A percentile compares a stretch with the other conserved stretches of the same genome.
Conservation (phyloP, 2,888 invertebrate genomes). For the Villa cingulata region DNA sequence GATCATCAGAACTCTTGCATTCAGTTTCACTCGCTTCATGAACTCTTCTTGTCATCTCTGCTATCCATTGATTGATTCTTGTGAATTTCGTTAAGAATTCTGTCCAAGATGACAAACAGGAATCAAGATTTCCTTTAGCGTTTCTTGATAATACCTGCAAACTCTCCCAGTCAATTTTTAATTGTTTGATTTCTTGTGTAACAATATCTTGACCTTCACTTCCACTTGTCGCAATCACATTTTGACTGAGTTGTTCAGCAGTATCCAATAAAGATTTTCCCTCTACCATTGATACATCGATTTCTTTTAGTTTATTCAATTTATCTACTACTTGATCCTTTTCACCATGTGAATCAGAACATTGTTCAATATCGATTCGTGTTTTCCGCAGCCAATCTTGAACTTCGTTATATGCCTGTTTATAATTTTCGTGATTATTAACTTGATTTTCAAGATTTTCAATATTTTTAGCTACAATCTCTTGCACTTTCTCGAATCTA, state of each 20-base stretch:
- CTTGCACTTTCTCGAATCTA: conserved; percentile 56
- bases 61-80: conserved; percentile 62
- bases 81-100: conserved; percentile 61
- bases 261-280: conserved; percentile 60
- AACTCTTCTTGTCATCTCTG: conserved; percentile 51
- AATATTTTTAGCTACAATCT: conserved; percentile 51
- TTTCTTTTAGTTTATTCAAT: conserved; percentile 56
- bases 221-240: conserved; percentile 62
- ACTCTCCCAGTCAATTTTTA: conserved; percentile 71
- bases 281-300: conserved; percentile 53
- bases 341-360: conserved; percentile 79
- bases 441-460: conserved; percentile 70
- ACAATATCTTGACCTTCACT: conserved; percentile 72
- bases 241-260: conserved; percentile 58
- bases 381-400: conserved; percentile 74
- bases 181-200: conserved; percentile 64
- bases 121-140: conserved; percentile 56
- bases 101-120: conserved; percentile 68
- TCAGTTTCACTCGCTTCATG: conserved; percentile 52
- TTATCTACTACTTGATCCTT: conserved; percentile 63
- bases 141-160: conserved; percentile 63
- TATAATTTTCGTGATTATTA: conserved; percentile 74
- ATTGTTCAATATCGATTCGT: conserved; percentile 69
- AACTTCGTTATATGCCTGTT: conserved; percentile 65
- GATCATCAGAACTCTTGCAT: conserved; percentile 64